These are phyloP conservation scores for Metallyticus violacea DNA, from an alignment of 2,888 invertebrate species.

Conservation along the genomic window DNA sequence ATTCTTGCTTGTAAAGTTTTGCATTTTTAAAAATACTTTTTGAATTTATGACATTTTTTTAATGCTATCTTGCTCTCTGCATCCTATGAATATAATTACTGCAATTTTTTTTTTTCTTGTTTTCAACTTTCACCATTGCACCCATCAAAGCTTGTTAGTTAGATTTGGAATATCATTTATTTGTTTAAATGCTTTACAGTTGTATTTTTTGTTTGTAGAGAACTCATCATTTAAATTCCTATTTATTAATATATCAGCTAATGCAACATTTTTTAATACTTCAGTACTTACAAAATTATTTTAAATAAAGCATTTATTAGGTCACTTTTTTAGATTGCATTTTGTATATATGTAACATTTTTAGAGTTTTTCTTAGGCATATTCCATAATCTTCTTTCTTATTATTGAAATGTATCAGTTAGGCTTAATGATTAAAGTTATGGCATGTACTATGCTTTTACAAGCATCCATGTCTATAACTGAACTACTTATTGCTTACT, in stretches of 20 bases:
- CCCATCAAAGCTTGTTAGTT: slow-evolving; percentile 22
- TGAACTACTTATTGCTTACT: background rate
- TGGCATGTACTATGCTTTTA: background rate
- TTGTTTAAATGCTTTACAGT: background rate
- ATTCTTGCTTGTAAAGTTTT: background rate
- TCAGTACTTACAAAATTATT: background rate
- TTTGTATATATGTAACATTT: slow-evolving; percentile 8
- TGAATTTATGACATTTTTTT: too few species aligned
- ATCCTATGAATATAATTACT: background rate
- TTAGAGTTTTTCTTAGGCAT: background rate
- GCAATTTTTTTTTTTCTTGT: slow-evolving; percentile 16
- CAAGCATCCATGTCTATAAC: background rate
- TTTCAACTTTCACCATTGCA: slow-evolving; percentile 37
- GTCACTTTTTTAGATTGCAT: background rate
- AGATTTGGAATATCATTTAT: slow-evolving; percentile 1
- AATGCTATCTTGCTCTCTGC: background rate
- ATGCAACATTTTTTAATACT: background rate
- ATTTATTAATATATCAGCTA: background rate
- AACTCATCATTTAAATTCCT: background rate
- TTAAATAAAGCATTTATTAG: background rate
- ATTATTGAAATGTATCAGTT: background rate
- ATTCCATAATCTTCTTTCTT: background rate
- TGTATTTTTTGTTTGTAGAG: background rate
- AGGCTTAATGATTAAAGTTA: background rate
- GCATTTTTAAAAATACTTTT: background rate